Base-by-base conservation (phyloP, 2,113 vertebrate genomes). In the Nannobrachium achirus region DNA sequence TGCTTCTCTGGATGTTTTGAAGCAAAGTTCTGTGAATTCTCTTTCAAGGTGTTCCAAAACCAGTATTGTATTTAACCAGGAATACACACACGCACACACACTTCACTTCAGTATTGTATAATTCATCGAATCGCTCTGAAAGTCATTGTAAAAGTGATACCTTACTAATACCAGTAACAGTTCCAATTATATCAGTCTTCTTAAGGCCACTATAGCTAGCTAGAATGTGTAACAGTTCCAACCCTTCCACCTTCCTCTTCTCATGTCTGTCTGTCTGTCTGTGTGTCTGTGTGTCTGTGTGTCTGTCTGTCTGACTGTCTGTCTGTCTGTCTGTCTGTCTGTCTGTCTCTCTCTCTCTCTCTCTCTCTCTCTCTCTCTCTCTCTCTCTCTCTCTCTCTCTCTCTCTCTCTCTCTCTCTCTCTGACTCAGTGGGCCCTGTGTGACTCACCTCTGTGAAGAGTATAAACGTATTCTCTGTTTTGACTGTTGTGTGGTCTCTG, bases 391-490 rank as follows among this genome's bases (percentile, higher is more conserved):
- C 49, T 10, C n/a, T 48, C 46, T 58, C 20, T 60, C n/a, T 42
- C 62, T 76, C 13, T 20, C 69, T 62, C n/a, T 10, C 16, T 66
- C 53, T 19, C 19, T 38, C 15, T 55, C 11, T 59, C 13, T 49
- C 14, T 40, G 63, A 66, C 53, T 46, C 39, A 16, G 16, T 44
- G 56, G 38, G n/a, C 55, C 33, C 45, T n/a, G 58, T 60, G 48
- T 76, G 70, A 66, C 50, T 78, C 59, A 62, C 48, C 56, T 68
- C 51, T 67, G 46, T 63, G 10, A 48, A 48, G 13, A 14, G n/a
- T 48, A 15, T 14, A 48, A 48, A 48, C 46, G n/a, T 13, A 33
- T 52, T 58, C 48, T 55, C 39, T 76, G 63, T 76, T 78, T 46
- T 76, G 68, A 70, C 61, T 60, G 73, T 7, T 10, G 7, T 59